phyloP scores from a whole-genome alignment of 1,140 invertebrate species.

The Octopus sinensis region DNA sequence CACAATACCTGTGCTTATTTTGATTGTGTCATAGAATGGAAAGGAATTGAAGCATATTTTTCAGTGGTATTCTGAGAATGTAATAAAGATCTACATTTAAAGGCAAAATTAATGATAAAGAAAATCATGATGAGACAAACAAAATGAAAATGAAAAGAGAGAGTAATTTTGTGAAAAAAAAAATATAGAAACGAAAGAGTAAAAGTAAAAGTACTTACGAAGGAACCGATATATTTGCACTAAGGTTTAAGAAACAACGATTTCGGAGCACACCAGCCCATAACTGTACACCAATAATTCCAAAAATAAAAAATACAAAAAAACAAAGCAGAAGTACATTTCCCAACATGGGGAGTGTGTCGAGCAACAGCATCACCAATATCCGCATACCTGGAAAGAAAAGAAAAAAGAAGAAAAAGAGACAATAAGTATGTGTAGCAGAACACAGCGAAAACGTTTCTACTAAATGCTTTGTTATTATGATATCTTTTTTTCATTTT shows the following conservation, averaged over 20 bases:
- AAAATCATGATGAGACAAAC: too few relatives aligned
- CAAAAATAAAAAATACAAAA: conserved; percentile 99
- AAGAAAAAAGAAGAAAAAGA: conserved; percentile 12
- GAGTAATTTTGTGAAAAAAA: too few relatives aligned
- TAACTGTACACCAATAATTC: conserved; percentile 97
- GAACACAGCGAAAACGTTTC: not conserved
- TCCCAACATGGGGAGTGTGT: conserved; percentile 97
- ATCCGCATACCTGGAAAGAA: conserved; percentile 86
- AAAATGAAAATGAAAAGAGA: too few relatives aligned
- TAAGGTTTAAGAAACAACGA: conserved; percentile 76
- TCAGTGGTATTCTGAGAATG: too few relatives aligned
- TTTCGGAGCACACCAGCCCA: conserved; percentile 96
- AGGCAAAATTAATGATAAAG: too few relatives aligned
- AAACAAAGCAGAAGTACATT: conserved; percentile 98
- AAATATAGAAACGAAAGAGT: not conserved
- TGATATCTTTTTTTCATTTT: not conserved
- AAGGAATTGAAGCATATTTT: too few relatives aligned
- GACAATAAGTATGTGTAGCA: not conserved
- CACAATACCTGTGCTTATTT: too few relatives aligned
- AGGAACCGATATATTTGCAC: conserved; percentile 41
- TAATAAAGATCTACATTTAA: too few relatives aligned
- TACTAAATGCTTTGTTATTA: not conserved
- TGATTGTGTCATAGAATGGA: too few relatives aligned
- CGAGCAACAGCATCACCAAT: conserved; percentile 95
- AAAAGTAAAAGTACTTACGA: conserved; percentile 36